Evolutionary conservation across 1,140 invertebrate species (phyloP), one percentile per base, ranked within the genome.

Genomic region (Diorhabda sublineata): DNA sequence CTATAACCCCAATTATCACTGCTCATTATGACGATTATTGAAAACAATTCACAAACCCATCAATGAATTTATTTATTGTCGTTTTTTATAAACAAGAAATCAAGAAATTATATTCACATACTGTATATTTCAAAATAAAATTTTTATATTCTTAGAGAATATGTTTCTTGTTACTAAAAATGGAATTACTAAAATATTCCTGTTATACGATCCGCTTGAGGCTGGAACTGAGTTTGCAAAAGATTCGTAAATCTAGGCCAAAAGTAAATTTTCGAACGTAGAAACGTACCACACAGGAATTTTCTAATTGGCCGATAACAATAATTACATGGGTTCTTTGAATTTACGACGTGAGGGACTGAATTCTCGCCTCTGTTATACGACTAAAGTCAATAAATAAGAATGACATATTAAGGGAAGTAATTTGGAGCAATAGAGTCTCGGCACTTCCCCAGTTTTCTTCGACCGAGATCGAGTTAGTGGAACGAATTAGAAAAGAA

Each of bases 361-460:
- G 11, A 62, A 43, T 45, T 64, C 63, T 56, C n/a, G 47, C 63
- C 45, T 26, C 63, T 64, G 45, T 56, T 11, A 57, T 11, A 64
- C 45, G 63, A 56, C 63, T 64, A 64, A 56, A 64, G 63, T 64
- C 63, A 64, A 64, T 64, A 64, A 64, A 64, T 64, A 64, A 64
- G 63, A 64, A 64, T 64, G 63, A 64, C 63, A 64, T 45, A 64
- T 64, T 45, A 47, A 26, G 63, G 63, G 43, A 45, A 56, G 63
- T 64, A 64, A 64, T 64, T 64, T 64, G 63, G 44, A 64, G 63
- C 56, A 64, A 64, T 64, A 47, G 63, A 42, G 63, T 64, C 52
- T 45, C 63, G 63, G n/a, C 8, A n/a, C 56, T 64, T 47, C 11
- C 47, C 63, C 47, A 64, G 42, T 64, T 64, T 56, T 41, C 26